Evolutionary conservation across 2,113 vertebrate species (phyloP).

Genomic region (Cinclus cinclus): DNA sequence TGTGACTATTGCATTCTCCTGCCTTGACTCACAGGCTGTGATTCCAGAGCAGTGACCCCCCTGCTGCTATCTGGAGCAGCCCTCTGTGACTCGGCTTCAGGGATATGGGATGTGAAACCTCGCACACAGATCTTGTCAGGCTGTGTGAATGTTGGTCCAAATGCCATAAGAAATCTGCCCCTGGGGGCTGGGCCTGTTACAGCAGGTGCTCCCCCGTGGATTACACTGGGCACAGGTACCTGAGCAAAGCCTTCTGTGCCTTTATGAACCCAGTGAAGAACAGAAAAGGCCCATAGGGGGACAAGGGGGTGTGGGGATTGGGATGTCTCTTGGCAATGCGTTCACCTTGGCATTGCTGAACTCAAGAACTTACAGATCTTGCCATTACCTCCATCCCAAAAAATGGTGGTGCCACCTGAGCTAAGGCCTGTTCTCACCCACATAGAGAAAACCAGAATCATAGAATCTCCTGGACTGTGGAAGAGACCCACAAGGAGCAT

Average conservation of each 20-base stretch:
- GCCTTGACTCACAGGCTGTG: conserved; percentile 69
- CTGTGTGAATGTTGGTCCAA: conserved; percentile 77
- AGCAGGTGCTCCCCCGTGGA: not conserved
- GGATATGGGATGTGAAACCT: conserved; percentile 58
- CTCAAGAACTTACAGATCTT: fast-evolving
- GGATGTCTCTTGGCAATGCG: not conserved
- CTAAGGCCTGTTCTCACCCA: not conserved
- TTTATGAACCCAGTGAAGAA: fast-evolving
- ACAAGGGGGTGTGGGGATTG: not conserved
- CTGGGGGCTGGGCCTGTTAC: not conserved
- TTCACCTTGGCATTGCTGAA: not conserved
- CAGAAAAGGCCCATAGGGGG: fast-evolving
- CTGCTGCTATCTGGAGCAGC: conserved; percentile 58
- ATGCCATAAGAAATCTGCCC: conserved; percentile 70
- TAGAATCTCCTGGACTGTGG: not conserved
- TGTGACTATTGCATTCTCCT: conserved; percentile 62
- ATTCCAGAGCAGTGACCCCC: conserved; percentile 64
- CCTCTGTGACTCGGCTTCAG: conserved; percentile 44
- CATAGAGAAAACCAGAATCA: not conserved
- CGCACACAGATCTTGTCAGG: conserved; percentile 64
- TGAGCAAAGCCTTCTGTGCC: not conserved
- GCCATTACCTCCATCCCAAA: not conserved
- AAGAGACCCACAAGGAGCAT: not conserved
- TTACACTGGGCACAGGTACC: not conserved
- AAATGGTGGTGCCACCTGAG: not conserved